phyloP scores from a whole-genome alignment of 2,797 vertebrate genomes.

The Tragopan temminckii region DNA sequence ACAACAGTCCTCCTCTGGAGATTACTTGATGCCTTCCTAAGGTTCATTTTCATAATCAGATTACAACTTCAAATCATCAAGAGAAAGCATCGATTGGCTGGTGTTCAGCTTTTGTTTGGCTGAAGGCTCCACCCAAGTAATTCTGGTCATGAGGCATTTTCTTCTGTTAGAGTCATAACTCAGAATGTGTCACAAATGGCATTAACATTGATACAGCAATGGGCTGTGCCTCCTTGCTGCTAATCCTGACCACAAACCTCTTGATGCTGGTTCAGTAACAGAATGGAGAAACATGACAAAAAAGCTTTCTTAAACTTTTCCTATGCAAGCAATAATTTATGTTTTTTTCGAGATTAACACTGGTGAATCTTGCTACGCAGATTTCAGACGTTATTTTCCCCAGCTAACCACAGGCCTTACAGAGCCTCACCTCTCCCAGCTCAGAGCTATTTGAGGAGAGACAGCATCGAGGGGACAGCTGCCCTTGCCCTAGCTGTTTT shows the following conservation, averaged over 20 bases:
- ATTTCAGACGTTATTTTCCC: background rate
- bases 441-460: background rate
- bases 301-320: conserved; percentile 21
- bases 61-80: conserved; percentile 22
- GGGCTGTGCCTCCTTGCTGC: conserved; percentile 17
- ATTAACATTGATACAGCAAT: background rate
- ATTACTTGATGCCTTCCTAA: conserved; percentile 20
- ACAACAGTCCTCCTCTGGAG: conserved; percentile 1
- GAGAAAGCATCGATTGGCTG: background rate
- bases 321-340: conserved; percentile 31
- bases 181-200: conserved; percentile 59
- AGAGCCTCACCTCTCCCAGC: background rate
- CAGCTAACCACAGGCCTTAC: background rate
- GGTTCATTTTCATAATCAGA: conserved; percentile 40
- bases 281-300: conserved; percentile 37
- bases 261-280: conserved; percentile 6
- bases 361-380: background rate
- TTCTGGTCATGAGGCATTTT: conserved; percentile 59
- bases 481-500: background rate
- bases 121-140: conserved; percentile 52
- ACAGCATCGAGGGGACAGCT: background rate
- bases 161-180: conserved; percentile 56
- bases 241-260: conserved; percentile 46
- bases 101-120: conserved; percentile 54
- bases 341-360: background rate